phyloP scores from a whole-genome alignment of 2,888 invertebrate species.

The Lasioglossum calceatum region DNA sequence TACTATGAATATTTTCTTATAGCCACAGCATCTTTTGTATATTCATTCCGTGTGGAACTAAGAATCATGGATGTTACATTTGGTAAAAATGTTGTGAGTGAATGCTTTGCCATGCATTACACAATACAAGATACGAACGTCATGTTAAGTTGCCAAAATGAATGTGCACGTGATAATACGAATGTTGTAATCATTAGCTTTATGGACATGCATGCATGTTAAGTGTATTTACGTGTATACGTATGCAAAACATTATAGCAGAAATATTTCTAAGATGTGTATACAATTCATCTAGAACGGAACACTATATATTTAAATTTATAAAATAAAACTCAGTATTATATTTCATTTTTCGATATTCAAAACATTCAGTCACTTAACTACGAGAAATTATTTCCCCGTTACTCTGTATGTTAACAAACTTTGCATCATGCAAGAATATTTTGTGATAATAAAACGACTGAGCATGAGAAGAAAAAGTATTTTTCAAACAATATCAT shows the following conservation, averaged over 20 bases:
- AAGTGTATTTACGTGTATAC: slow-evolving; percentile 4
- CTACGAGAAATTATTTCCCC: neutral
- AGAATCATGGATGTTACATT: slow-evolving; percentile 2
- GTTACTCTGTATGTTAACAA: neutral
- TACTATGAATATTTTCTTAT: neutral
- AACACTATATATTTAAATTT: neutral
- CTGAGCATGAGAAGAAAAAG: neutral
- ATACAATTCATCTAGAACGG: neutral
- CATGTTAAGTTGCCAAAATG: slow-evolving; percentile 8
- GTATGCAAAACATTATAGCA: neutral
- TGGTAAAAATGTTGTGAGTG: neutral
- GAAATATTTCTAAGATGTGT: neutral
- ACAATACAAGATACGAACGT: slow-evolving; percentile 6
- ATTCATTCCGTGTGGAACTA: neutral
- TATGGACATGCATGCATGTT: slow-evolving; percentile 31
- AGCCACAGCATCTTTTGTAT: neutral
- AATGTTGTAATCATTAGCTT: slow-evolving; percentile 22
- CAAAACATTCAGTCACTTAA: neutral
- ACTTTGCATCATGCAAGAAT: slow-evolving; percentile 12
- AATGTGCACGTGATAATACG: slow-evolving; percentile 1
- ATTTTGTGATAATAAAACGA: neutral
- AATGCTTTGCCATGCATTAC: slow-evolving; percentile 39
- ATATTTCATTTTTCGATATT: neutral
- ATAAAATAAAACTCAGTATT: neutral
- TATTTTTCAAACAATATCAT: neutral